Evolutionary conservation across 2,797 vertebrate genomes (phyloP), one percentile per base, ranked within the genome.

Genomic region (Sandelia bainsii): DNA sequence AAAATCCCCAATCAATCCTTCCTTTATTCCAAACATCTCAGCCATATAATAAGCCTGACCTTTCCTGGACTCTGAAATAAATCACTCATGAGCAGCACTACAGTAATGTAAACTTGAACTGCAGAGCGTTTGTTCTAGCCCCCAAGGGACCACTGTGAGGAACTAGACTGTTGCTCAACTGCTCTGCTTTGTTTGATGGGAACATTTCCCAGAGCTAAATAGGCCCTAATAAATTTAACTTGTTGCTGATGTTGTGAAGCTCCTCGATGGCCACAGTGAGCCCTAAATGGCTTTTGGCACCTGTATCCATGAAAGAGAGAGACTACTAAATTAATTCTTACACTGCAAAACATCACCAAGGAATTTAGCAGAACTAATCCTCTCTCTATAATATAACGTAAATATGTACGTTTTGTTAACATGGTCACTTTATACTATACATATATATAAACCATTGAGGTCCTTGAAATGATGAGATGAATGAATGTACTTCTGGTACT

Each of bases 141-240:
- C 83, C 77, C 46, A 0, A 16, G 79, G 64, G 84, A 79, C 73
- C 79, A 17, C 69, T 34, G 42, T 14, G 61, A 81, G 51, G 78
- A 79, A 70, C 67, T 58, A 70, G 50, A 48, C 79, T 68, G 75
- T 84, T 84, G 71, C 83, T 86, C 78, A 85, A 87, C 75, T 17
- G 39, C 65, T 81, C 49, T 20, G 62, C 44, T 83, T 77, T 83
- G 77, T 84, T 84, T 80, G 66, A 87, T 80, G 77, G 83, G 71
- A 88, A 83, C 65, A 9, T 80, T 84, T 88, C 79, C 82, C 75
- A 88, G 65, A 86, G 80, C 83, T 66, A 78, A 90, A 89, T 72
- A 86, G 62, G 52, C 56, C 61, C 71, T 67, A 72, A 85, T 86
- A 86, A 69, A 85, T 82, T 62, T 72, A 27, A 50, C 62, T 72